Evolutionary conservation across 2,797 vertebrate genomes (phyloP).

Genomic region (Gadopsis marmoratus): DNA sequence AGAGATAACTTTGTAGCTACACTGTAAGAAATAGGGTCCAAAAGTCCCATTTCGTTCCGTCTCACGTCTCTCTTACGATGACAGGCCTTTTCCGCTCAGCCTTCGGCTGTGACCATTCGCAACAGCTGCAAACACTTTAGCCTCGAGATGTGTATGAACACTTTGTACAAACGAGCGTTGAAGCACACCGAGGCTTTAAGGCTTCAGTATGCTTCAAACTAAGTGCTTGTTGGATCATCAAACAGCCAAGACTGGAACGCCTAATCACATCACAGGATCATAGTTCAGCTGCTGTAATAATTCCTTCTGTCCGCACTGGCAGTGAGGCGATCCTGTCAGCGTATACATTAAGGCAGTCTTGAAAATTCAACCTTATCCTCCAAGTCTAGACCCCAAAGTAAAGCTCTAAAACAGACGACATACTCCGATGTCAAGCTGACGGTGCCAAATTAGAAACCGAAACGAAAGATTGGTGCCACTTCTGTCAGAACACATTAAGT

Average conservation of each 20-base stretch:
- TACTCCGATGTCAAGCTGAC: background rate
- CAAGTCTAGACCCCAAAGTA: background rate
- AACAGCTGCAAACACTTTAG: background rate
- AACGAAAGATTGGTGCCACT: background rate
- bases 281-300: too few relatives aligned
- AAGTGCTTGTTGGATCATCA: background rate
- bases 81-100: background rate
- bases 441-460: slow-evolving; percentile 2
- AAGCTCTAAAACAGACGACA: background rate
- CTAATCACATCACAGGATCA: background rate
- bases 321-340: too few relatives aligned
- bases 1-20: background rate
- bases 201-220: background rate
- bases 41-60: background rate
- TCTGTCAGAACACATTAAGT: slow-evolving; percentile 30
- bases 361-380: background rate
- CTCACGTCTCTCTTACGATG: background rate
- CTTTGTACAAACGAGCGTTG: background rate
- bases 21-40: background rate
- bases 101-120: background rate
- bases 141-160: background rate
- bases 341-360: background rate
- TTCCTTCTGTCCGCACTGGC: too few relatives aligned
- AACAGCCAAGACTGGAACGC: background rate
- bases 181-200: background rate